These are phyloP conservation scores for Macropodus opercularis DNA, from an alignment of 2,797 vertebrate species.

Conservation along the genomic window DNA sequence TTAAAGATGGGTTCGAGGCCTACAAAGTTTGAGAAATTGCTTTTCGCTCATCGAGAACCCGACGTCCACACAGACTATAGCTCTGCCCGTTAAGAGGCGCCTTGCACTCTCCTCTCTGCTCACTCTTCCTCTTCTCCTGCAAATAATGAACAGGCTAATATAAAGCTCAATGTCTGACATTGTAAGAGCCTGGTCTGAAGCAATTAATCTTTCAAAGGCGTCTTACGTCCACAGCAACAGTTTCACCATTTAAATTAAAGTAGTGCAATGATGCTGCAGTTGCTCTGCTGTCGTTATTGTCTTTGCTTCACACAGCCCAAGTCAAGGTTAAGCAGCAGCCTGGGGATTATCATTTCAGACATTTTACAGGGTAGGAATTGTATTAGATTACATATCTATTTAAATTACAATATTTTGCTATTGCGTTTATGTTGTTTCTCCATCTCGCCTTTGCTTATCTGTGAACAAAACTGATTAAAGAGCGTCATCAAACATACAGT, in stretches of 20 bases:
- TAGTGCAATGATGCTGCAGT: conserved; percentile 23
- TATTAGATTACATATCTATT: no score
- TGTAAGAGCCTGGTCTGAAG: conserved; percentile 45
- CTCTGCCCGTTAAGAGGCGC: conserved; percentile 41
- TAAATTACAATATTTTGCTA: no score
- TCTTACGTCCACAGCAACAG: conserved; percentile 49
- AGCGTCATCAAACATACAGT: no score
- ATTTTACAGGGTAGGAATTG: no score
- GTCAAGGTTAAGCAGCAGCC: conserved; percentile 26
- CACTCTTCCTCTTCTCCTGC: conserved; percentile 7
- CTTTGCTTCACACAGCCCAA: conserved; percentile 2
- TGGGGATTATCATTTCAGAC: no score
- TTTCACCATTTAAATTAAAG: conserved; percentile 56
- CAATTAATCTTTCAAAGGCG: conserved; percentile 72
- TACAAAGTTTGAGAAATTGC: conserved; percentile 47
- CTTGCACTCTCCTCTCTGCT: conserved; percentile 35
- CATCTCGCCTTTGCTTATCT: no score
- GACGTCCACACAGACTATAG: conserved; percentile 49
- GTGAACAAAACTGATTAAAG: no score
- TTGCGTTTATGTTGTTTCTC: no score
- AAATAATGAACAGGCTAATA: conserved; percentile 67
- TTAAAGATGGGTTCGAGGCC: conserved; percentile 55
- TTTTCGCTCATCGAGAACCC: conserved; percentile 54
- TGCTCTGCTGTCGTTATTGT: conserved; percentile 3
- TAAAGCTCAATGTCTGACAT: conserved; percentile 69